phyloP scores from a whole-genome alignment of 2,888 invertebrate species.

The Hedya salicella region DNA sequence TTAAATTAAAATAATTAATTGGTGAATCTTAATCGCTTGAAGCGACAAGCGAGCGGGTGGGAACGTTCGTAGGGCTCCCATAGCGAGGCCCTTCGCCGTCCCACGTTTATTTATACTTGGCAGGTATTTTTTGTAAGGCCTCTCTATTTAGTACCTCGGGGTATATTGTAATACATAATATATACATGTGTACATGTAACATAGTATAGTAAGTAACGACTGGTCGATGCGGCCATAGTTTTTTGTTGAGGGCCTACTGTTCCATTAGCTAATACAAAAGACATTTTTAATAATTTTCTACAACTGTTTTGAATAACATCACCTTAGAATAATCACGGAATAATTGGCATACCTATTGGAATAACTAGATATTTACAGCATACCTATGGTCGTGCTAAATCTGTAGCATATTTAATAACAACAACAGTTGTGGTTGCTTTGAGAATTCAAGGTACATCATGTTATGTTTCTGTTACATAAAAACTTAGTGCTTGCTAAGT shows the following conservation, averaged over 20 bases:
- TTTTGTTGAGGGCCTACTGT: background rate
- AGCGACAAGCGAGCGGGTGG: constrained; percentile 28
- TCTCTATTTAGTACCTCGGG: constrained; percentile 47
- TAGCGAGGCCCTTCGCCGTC: constrained; percentile 26
- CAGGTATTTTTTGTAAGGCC: constrained; percentile 42
- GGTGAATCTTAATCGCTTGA: constrained; percentile 17
- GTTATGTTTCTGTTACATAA: too few species aligned
- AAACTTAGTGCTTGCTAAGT: too few species aligned
- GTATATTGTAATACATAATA: constrained; percentile 38
- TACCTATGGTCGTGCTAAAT: too few species aligned
- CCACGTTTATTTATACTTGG: constrained; percentile 18
- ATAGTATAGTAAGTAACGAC: constrained; percentile 17
- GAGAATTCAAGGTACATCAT: too few species aligned
- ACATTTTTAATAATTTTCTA: background rate
- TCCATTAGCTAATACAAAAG: background rate
- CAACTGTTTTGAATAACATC: background rate
- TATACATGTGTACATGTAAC: constrained; percentile 36
- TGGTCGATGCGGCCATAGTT: constrained; percentile 6
- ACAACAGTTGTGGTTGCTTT: too few species aligned
- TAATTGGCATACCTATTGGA: too few species aligned
- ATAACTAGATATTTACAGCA: too few species aligned
- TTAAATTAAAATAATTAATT: background rate
- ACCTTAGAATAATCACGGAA: background rate
- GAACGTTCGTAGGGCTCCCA: constrained; percentile 31
- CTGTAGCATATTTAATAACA: too few species aligned